These are phyloP conservation scores for Arothron firmamentum DNA, from an alignment of 2,113 vertebrate genomes.

Conservation along the genomic window DNA sequence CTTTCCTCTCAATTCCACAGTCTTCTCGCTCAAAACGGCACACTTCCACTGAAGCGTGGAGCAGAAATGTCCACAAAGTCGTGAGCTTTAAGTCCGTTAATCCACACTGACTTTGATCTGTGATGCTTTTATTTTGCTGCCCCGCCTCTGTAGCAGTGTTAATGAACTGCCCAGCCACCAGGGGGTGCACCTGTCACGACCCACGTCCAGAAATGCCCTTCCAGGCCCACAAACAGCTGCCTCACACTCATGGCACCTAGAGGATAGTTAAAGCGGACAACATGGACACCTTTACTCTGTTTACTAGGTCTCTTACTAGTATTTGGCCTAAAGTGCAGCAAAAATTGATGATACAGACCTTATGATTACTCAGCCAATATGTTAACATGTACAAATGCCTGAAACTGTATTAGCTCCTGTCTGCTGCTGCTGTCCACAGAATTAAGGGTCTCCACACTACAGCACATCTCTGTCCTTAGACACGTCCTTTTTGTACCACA, in stretches of 20 bases:
- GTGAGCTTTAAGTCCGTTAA: too few relatives aligned
- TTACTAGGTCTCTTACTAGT: not conserved
- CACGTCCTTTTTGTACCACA: conserved; percentile 7
- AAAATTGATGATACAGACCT: not conserved
- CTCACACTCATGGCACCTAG: not conserved
- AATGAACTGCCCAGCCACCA: conserved; percentile 51
- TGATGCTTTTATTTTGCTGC: too few relatives aligned
- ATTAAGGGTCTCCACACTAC: not conserved
- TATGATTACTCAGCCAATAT: not conserved
- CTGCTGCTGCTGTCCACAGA: not conserved
- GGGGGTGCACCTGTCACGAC: conserved; percentile 49
- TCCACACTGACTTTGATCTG: too few relatives aligned
- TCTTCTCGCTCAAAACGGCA: not conserved
- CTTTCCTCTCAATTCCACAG: not conserved
- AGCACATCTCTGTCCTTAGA: not conserved
- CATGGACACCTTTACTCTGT: not conserved
- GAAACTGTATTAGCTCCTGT: not conserved
- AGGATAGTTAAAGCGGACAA: not conserved
- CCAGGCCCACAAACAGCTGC: too few relatives aligned
- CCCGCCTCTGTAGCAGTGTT: not conserved
- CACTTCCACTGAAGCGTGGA: not conserved
- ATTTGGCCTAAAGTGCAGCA: too few relatives aligned
- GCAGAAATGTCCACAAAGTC: too few relatives aligned
- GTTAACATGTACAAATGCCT: not conserved
- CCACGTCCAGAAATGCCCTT: not conserved